Percentiles rank a stretch among this genome's conserved stretches.
Evolutionary conservation across 2,113 vertebrate species (phyloP).

Genomic region (Synchiropus splendidus): DNA sequence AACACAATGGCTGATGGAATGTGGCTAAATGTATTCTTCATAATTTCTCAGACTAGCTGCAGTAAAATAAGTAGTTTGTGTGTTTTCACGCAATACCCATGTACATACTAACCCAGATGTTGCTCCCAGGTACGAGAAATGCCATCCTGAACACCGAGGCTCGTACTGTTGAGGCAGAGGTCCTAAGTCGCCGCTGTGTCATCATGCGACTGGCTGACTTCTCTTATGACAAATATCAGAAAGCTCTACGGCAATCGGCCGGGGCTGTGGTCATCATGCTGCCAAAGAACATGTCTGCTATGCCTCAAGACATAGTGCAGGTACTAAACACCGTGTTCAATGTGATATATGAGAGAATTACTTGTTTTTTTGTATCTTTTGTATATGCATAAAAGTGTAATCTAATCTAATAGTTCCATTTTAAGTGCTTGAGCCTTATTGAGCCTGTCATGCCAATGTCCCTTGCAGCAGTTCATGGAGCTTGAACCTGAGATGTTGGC

Average conservation of each 20-base stretch:
- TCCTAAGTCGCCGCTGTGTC: conserved; percentile 93
- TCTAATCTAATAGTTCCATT: no score
- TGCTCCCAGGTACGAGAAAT: conserved; percentile 79
- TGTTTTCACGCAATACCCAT: no score
- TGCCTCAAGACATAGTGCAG: conserved; percentile 90
- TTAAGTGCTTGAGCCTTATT: neutral
- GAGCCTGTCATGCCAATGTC: neutral
- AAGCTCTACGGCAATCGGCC: conserved; percentile 87
- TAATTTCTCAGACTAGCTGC: no score
- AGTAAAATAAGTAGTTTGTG: no score
- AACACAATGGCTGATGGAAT: no score
- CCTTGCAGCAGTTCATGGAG: conserved; percentile 90
- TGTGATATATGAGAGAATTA: no score
- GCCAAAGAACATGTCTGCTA: conserved; percentile 82
- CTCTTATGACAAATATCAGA: conserved; percentile 91
- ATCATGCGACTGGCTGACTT: conserved; percentile 90
- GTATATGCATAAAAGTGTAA: no score
- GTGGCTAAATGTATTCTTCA: no score
- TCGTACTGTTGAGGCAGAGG: conserved; percentile 85
- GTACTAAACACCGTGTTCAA: conserved; percentile 61
- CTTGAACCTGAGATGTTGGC: conserved; percentile 94
- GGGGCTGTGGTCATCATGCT: conserved; percentile 94
- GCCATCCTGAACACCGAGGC: conserved; percentile 94
- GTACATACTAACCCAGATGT: neutral
- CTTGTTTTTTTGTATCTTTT: no score